Base-by-base conservation (phyloP, 2,113 vertebrate species). In the Hydrolagus affinis region DNA sequence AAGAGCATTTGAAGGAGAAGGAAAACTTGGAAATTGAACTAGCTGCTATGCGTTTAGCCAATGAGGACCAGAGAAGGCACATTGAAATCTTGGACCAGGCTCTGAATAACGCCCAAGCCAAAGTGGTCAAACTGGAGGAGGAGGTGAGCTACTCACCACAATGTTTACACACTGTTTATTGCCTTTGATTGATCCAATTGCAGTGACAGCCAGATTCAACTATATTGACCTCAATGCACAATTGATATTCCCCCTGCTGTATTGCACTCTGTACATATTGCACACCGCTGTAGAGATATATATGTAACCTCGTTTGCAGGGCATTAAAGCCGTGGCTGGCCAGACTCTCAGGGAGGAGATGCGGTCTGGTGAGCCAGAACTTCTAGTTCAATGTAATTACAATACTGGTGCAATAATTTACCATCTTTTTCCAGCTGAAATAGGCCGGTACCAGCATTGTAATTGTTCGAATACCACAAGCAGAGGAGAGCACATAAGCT, bases 61-160 rank as follows among this genome's bases (percentile, higher is more conserved):
- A 92, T 0, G 94, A 95, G 88, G 95, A 95, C 88, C 95, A 95
- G 87, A 90, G 93, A 85, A 91, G 94, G 66, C 94, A 95, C 89
- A 94, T 95, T 0, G 94, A 95, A 87, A 93, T 95, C 88, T 91
- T 95, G 0, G 94, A 95, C 88, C 95, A 95, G 90, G 95, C 94
- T 12, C 87, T 95, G 70, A 95, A 91, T 89, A 95, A 93, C 0
- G 94, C 94, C 0, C 94, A 95, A 89, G 94, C 94, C 89, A 94
- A 94, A 80, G 93, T 94, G 88, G 91, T 95, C 90, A 95, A 93
- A 87, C 90, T 95, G 89, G 94, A 95, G 88, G 94, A 95, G 87
- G 95, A 95, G 95, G 95, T 95, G 88, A 93, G 91, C 10, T 86
- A 25, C 68, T 85, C 32, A 66, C 23, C 64, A 44, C 64, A 85